A percentile compares a stretch with the other conserved stretches of the same genome.
Evolutionary conservation across 2,888 invertebrate genomes (phyloP).

Genomic region (Gandaritis pyraliata): DNA sequence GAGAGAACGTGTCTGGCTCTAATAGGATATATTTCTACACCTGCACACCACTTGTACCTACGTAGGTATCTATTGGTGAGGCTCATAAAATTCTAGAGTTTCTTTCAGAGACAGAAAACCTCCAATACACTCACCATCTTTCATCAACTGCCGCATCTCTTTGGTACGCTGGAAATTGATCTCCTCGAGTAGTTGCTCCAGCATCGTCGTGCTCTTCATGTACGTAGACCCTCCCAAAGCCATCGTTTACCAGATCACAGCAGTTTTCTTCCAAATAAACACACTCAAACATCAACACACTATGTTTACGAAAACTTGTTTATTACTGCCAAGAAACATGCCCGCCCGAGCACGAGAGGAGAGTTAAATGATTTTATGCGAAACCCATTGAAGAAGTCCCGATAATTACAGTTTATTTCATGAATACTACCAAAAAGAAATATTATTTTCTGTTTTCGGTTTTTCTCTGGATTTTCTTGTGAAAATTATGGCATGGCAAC

Average conservation of each 20-base stretch:
- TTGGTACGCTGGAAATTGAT: conserved; percentile 96
- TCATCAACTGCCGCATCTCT: conserved; percentile 94
- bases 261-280: conserved; percentile 24
- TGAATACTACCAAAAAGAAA: too few relatives aligned
- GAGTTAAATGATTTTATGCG: neutral
- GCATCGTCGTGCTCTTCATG: conserved; percentile 85
- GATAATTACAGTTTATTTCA: neutral
- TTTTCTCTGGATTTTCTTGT: too few relatives aligned
- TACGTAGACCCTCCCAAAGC: conserved; percentile 71
- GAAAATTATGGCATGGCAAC: too few relatives aligned
- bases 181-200: conserved; percentile 95
- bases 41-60: too few relatives aligned
- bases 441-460: too few relatives aligned
- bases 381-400: neutral
- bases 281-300: conserved; percentile 47
- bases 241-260: conserved; percentile 50
- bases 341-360: conserved; percentile 27
- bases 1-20: too few relatives aligned
- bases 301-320: conserved; percentile 29
- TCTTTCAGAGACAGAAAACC: conserved; percentile 22
- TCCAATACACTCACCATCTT: conserved; percentile 88
- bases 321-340: conserved; percentile 41
- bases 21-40: too few relatives aligned
- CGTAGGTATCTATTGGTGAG: too few relatives aligned
- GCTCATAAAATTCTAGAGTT: too few relatives aligned